Evolutionary conservation across 2,888 invertebrate genomes (phyloP).

Genomic region (Andrena fulva): DNA sequence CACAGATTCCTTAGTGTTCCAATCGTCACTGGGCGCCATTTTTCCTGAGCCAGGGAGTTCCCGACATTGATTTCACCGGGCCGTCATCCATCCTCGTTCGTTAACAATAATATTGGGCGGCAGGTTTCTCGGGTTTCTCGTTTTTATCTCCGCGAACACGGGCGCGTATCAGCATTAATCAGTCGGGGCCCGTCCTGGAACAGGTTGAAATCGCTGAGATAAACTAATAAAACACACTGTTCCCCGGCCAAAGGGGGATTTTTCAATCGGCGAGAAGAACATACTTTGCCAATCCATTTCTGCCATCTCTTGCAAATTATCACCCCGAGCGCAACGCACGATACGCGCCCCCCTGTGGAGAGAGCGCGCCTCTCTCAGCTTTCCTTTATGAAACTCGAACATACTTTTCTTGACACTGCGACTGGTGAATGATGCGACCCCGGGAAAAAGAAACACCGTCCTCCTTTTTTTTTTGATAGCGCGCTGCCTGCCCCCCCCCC

Average conservation of each 20-base stretch:
- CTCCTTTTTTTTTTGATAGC: constrained; percentile 2
- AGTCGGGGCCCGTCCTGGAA: constrained; percentile 16
- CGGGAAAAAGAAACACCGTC: constrained; percentile 26
- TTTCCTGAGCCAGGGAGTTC: neutral
- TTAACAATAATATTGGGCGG: constrained; percentile 26
- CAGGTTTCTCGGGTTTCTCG: constrained; percentile 14
- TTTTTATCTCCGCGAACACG: constrained; percentile 15
- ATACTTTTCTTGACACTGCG: constrained; percentile 64
- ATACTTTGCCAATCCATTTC: constrained; percentile 71
- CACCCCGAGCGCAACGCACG: constrained; percentile 67
- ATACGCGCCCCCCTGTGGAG: constrained; percentile 64
- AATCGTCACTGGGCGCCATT: neutral
- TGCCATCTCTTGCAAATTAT: constrained; percentile 70
- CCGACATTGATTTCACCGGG: neutral
- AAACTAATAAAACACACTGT: constrained; percentile 53
- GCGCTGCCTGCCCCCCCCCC: neutral
- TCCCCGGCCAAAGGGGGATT: constrained; percentile 41
- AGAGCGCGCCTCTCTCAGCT: constrained; percentile 53
- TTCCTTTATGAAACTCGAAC: constrained; percentile 67
- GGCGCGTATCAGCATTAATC: constrained; percentile 43
- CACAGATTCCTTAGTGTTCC: neutral
- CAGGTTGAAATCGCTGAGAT: constrained; percentile 43
- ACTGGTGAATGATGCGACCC: constrained; percentile 54
- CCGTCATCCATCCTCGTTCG: constrained; percentile 16
- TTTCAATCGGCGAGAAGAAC: constrained; percentile 68